Percentiles rank a stretch among this genome's conserved stretches.
phyloP scores from a whole-genome alignment of 2,113 vertebrate species.

The Phalacrocorax brasilianus region DNA sequence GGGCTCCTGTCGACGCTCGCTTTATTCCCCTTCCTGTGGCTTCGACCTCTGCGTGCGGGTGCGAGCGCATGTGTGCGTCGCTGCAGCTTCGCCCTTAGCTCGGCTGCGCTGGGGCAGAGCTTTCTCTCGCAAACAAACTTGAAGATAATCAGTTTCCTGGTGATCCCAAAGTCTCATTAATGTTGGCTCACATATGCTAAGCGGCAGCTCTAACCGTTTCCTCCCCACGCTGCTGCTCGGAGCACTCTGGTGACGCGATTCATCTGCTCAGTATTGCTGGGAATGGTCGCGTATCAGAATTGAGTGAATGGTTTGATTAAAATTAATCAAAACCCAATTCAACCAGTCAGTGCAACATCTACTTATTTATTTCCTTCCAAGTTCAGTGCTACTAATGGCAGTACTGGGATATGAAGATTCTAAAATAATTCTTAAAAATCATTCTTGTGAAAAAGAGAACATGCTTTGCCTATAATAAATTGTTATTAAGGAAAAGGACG shows the following conservation, averaged over 20 bases:
- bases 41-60: background rate
- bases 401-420: background rate
- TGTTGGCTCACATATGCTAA: background rate
- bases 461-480: background rate
- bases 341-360: background rate
- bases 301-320: background rate
- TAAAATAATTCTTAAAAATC: background rate
- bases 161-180: background rate
- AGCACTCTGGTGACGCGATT: background rate
- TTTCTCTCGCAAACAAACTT: background rate
- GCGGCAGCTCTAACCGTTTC: background rate
- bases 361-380: background rate
- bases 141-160: background rate
- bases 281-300: background rate
- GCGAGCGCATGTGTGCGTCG: background rate
- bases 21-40: accelerated
- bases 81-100: background rate
- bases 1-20: accelerated
- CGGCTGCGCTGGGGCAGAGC: background rate
- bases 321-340: slow-evolving; percentile 42
- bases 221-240: background rate
- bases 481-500: slow-evolving; percentile 4
- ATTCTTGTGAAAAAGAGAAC: background rate
- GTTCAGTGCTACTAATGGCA: background rate
- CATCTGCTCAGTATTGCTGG: background rate